Evolutionary conservation across 2,797 vertebrate species (phyloP), one percentile per base, ranked within the genome.

Genomic region (Salmo trutta): DNA sequence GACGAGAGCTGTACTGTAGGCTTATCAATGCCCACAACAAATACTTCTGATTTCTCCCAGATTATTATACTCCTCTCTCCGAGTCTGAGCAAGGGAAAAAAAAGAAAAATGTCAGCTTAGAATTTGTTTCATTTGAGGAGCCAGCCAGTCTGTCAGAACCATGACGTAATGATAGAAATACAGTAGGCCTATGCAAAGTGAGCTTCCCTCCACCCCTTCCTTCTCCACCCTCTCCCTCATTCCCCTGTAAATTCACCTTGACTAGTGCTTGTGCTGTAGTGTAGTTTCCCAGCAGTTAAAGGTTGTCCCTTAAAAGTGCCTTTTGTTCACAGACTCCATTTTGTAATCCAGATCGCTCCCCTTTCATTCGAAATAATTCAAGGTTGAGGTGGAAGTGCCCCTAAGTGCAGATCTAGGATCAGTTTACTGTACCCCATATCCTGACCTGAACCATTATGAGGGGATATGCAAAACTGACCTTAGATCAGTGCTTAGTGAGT

Each of bases 241-340:
- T 53, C 86, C 88, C 88, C 89, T 93, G 93, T 95, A 93, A 93
- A 93, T 93, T 85, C 91, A 90, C 93, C 91, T 90, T 90, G 85
- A 82, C 69, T 93, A 92, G 93, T 94, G 91, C 91, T 94, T 86
- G 93, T 95, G 93, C 91, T 86, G 93, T 94, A 93, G 93, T 93
- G 92, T 94, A 93, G 90, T 92, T 92, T 92, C 89, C 92, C 91
- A 94, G 93, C 92, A 94, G 93, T 94, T 93, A 93, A 95, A 95
- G 92, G 93, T 95, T 93, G 93, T 94, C 93, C 92, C 92, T 94
- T 93, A 93, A 95, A 95, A 95, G 94, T 95, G 94, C 94, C 94
- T 95, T 95, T 95, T 94, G 94, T 94, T 93, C 93, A 94, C 93
- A 93, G 93, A 93, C 88, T 92, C 91, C 92, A 93, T 94, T 93